Evolutionary conservation across 2,113 vertebrate genomes (phyloP), one percentile per base, ranked within the genome.

Genomic region (Coregonus clupeaformis): DNA sequence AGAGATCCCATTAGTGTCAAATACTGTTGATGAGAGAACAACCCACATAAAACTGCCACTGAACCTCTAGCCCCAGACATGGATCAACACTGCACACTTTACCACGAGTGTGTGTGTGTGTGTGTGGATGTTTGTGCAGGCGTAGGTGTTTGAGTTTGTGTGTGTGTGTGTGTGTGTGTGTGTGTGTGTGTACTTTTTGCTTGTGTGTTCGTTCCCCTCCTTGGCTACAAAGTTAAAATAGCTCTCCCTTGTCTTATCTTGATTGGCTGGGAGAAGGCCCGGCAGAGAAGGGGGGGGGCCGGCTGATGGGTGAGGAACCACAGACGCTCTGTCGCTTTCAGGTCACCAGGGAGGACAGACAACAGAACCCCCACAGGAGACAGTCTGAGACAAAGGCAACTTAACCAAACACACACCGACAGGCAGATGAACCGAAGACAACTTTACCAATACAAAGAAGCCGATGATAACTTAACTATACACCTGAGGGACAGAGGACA

Each of bases 251-350:
- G 78, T 74, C 81, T 88, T 87, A 85, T 92, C 88, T 87, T 85
- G 87, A 93, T 93, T 93, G 90, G 92, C 83, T 60, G 69, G 69
- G 74, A 77, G 81, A 67, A 20, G 30, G 30, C 16, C 18, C 18
- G 65, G 13, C 6, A 2, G 65, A 67, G 60, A 83, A 80, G 86
- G 89, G 89, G 89, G 85, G 83, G 82, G 85, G 65, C 82, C 75
- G 74, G 82, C 88, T 84, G 79, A 85, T 59, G 27, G 65, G 72
- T 86, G 84, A 88, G 77, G 80, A 82, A 84, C 85, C 76, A 73
- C 90, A 91, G 83, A 76, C 81, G 27, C 81, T 87, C 82, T 81
- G 82, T 80, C 60, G 25, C 42, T 52, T 74, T 25, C 52, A 80
- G 78, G 47, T 60, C 67, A 68, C 75, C 69, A 24, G 60, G 14